Evolutionary conservation across 2,888 invertebrate genomes (phyloP).

Genomic region (Euzophera pinguis): DNA sequence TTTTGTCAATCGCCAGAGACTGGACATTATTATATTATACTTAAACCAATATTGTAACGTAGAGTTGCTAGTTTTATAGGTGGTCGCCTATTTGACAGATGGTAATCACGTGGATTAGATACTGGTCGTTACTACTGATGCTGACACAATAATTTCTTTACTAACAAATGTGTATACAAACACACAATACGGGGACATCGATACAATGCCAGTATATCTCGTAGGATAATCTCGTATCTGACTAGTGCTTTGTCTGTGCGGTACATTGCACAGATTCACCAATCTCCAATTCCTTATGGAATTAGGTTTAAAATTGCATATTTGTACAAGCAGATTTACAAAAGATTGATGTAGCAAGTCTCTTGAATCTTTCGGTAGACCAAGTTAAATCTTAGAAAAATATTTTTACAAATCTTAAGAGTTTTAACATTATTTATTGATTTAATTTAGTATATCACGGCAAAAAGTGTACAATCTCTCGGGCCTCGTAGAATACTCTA

Average conservation of each 20-base stretch:
- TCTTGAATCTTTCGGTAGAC: background rate
- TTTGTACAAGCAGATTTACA: background rate
- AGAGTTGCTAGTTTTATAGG: too few species aligned
- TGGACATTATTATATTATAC: too few species aligned
- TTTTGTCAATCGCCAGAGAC: too few species aligned
- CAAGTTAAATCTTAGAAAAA: background rate
- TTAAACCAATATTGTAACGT: too few species aligned
- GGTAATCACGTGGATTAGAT: background rate
- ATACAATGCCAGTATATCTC: slow-evolving; percentile 1
- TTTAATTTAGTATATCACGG: too few species aligned
- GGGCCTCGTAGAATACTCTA: too few species aligned
- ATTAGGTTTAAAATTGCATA: background rate
- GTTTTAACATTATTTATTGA: background rate
- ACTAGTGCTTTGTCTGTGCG: background rate
- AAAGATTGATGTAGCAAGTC: background rate
- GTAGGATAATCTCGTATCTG: slow-evolving; percentile 6
- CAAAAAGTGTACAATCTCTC: too few species aligned
- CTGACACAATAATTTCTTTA: background rate
- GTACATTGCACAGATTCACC: background rate
- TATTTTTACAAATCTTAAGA: too few species aligned
- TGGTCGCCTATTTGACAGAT: too few species aligned
- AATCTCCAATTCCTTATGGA: background rate
- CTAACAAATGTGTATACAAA: slow-evolving; percentile 1
- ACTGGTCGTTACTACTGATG: background rate
- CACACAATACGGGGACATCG: background rate